These are phyloP conservation scores for Chiloscyllium plagiosum DNA, from an alignment of 2,113 vertebrate species.

Conservation along the genomic window DNA sequence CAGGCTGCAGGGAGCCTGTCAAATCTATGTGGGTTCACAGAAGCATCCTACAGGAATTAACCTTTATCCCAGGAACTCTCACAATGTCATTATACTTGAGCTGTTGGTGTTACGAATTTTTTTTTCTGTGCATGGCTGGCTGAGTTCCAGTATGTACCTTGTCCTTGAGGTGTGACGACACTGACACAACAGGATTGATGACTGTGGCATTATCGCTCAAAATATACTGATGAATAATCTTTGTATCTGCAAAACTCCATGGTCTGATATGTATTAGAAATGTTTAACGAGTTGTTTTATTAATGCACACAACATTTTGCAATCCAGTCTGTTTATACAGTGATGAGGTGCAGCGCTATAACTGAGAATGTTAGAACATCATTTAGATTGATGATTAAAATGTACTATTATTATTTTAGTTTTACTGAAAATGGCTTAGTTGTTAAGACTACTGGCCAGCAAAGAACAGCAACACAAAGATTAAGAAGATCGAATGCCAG, in stretches of 20 bases:
- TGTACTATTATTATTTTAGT: neutral
- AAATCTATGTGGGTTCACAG: slow-evolving; percentile 18
- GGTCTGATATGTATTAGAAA: neutral
- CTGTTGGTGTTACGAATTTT: neutral
- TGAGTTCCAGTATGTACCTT: slow-evolving; percentile 6
- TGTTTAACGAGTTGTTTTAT: neutral
- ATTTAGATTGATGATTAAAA: neutral
- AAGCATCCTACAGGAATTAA: slow-evolving; percentile 6
- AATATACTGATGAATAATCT: neutral
- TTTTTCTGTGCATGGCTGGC: neutral
- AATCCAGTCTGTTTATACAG: neutral
- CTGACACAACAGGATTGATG: neutral
- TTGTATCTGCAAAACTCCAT: neutral
- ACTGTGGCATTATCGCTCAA: neutral
- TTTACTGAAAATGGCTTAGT: neutral
- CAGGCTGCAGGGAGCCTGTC: neutral
- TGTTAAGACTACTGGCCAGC: neutral
- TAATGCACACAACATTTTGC: neutral
- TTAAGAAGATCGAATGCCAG: neutral
- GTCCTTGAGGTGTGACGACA: slow-evolving; percentile 1
- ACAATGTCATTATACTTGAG: slow-evolving; percentile 12
- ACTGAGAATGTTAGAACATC: neutral
- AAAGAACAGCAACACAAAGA: neutral
- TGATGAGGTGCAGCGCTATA: neutral
- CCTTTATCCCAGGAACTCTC: neutral